These are phyloP conservation scores for Drosophila ironensis DNA, from an alignment of 1,140 invertebrate species.

Conservation along the genomic window DNA sequence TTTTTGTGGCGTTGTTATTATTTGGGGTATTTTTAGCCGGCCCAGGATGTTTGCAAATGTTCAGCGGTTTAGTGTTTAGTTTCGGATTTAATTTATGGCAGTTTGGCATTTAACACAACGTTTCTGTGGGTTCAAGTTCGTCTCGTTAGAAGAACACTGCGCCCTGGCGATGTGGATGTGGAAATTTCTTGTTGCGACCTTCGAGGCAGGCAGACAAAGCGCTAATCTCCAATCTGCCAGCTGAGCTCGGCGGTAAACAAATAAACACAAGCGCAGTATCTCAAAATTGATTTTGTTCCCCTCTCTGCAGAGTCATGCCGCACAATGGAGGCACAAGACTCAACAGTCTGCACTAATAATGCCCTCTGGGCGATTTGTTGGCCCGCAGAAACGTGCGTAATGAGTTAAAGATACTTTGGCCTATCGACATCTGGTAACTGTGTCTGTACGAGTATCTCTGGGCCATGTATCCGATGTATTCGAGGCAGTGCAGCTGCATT, in stretches of 20 bases:
- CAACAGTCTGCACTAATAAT: constrained; percentile 3
- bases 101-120: constrained; percentile 36
- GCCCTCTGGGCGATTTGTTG: no score
- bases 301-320: constrained; percentile 6
- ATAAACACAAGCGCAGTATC: constrained; percentile 29
- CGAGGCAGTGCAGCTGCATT: neutral
- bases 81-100: constrained; percentile 53
- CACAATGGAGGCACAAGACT: constrained; percentile 38
- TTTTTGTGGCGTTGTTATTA: constrained; percentile 8
- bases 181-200: constrained; percentile 28
- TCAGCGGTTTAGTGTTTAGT: constrained; percentile 20
- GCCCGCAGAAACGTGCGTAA: constrained; percentile 37
- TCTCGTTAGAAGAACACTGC: constrained; percentile 6
- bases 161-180: neutral
- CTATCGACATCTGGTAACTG: constrained; percentile 13
- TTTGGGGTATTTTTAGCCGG: constrained; percentile 23
- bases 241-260: constrained; percentile 23
- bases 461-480: constrained; percentile 14
- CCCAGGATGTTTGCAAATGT: constrained; percentile 43
- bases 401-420: constrained; percentile 32
- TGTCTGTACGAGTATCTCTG: constrained; percentile 35
- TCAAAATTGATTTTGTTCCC: constrained; percentile 31
- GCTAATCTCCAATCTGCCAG: constrained; percentile 33
- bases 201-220: constrained; percentile 22
- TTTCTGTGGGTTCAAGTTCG: constrained; percentile 36